Evolutionary conservation across 2,888 invertebrate species (phyloP).

Genomic region (Drosophila testacea): DNA sequence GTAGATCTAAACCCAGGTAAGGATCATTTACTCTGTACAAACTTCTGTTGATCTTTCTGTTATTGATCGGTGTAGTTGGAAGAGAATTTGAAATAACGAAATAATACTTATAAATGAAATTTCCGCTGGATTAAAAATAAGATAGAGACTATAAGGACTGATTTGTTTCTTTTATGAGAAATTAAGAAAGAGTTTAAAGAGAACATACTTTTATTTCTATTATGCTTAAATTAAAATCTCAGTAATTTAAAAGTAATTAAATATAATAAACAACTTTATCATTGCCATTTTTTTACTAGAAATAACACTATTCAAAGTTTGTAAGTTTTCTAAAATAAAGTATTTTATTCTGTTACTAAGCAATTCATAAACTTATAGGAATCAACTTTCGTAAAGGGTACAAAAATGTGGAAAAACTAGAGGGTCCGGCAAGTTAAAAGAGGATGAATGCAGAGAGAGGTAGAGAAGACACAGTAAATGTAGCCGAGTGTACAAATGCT

Average conservation of each 20-base stretch:
- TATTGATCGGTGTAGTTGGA: not conserved
- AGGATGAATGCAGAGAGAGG: conserved; percentile 9
- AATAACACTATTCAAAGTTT: too few relatives aligned
- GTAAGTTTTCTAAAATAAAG: not conserved
- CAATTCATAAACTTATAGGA: conserved; percentile 17
- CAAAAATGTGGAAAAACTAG: conserved; percentile 73
- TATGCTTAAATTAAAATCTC: too few relatives aligned
- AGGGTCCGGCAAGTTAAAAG: conserved; percentile 27
- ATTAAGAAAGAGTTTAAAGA: too few relatives aligned
- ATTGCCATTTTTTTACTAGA: too few relatives aligned
- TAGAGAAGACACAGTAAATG: conserved; percentile 19
- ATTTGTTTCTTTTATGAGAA: too few relatives aligned
- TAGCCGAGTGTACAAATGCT: conserved; percentile 57
- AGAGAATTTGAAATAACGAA: not conserved
- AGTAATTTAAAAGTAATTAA: too few relatives aligned
- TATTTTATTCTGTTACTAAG: conserved; percentile 11
- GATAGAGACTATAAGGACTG: too few relatives aligned
- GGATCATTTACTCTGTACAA: not conserved
- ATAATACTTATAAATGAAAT: not conserved
- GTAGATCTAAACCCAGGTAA: not conserved
- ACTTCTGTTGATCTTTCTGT: not conserved
- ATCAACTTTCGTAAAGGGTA: conserved; percentile 31
- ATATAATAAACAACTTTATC: too few relatives aligned
- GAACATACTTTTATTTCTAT: too few relatives aligned
- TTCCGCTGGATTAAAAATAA: not conserved